Evolutionary conservation across 2,888 invertebrate species (phyloP), one percentile per base, ranked within the genome.

Genomic region (Amiota minor): DNA sequence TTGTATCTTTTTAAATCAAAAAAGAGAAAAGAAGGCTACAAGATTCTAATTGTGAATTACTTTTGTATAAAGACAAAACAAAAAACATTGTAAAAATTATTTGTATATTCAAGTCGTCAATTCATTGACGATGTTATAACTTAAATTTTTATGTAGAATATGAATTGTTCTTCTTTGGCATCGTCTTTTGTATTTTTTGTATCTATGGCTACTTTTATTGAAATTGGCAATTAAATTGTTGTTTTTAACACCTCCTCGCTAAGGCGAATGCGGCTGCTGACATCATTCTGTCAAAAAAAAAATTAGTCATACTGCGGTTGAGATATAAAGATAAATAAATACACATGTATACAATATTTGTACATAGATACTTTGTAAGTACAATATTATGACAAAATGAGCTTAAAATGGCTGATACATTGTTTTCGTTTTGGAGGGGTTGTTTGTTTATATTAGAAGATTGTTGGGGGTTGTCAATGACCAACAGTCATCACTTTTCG

Each of bases 231-330:
- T 68, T 50, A 47, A 68, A 53, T 53, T 68, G 67, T 53, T 53
- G 45, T 53, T 68, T 68, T 68, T 68, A 65, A n/a, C 53, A 68
- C 67, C 67, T 50, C 67, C 67, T 47, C 47, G 65, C 11, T 35
- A 35, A 6, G 35, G 35, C 6, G 35, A 35, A 35, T n/a, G 67
- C 50, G 16, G 65, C 49, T 23, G 67, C 67, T 68, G 67, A 68
- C 67, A 68, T 68, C 67, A 68, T 68, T 68, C 11, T 68, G 67
- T 68, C 67, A 67, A 50, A 53, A 59, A 68, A 53, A 53, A 59
- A 68, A 68, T 68, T 68, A 50, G 67, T 68, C 67, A 62, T 62
- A 62, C 16, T 20, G n/a, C 53, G 53, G 35, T 35, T 35, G 35
- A 35, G 35, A 35, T 35, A 35, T 35, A 35, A 35, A 35, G 35